A percentile compares a stretch with the other conserved stretches of the same genome.
Conservation (phyloP, 2,113 vertebrate species). For the Laterallus jamaicensis region DNA sequence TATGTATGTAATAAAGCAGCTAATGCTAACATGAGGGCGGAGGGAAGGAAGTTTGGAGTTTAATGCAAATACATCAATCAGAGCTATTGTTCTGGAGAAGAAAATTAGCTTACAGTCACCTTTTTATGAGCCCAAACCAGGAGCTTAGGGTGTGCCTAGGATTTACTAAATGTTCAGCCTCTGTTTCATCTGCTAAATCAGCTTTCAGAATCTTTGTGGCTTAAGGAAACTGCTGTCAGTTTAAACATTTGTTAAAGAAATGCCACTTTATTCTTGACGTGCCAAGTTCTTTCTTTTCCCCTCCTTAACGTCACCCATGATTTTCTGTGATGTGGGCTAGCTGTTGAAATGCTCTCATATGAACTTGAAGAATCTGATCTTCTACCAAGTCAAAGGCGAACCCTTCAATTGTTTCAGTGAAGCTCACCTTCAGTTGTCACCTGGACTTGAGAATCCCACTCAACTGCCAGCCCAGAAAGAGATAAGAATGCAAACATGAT, state of each 20-base stretch:
- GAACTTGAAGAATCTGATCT: background rate
- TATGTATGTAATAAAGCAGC: background rate
- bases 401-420: background rate
- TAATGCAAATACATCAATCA: background rate
- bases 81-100: background rate
- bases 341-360: background rate
- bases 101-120: background rate
- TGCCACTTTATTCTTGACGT: background rate
- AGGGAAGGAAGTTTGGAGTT: background rate
- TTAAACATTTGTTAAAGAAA: background rate
- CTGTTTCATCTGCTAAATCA: background rate
- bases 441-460: background rate
- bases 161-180: background rate
- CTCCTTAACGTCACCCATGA: background rate
- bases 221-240: background rate
- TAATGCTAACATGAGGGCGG: background rate
- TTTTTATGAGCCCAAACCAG: background rate
- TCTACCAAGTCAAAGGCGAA: background rate
- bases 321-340: background rate
- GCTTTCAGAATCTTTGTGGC: background rate
- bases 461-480: background rate
- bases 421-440: background rate
- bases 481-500: background rate
- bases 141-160: background rate
- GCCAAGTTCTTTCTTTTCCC: fast-evolving